Evolutionary conservation across 1,140 invertebrate genomes (phyloP).

Genomic region (Ruditapes philippinarum): DNA sequence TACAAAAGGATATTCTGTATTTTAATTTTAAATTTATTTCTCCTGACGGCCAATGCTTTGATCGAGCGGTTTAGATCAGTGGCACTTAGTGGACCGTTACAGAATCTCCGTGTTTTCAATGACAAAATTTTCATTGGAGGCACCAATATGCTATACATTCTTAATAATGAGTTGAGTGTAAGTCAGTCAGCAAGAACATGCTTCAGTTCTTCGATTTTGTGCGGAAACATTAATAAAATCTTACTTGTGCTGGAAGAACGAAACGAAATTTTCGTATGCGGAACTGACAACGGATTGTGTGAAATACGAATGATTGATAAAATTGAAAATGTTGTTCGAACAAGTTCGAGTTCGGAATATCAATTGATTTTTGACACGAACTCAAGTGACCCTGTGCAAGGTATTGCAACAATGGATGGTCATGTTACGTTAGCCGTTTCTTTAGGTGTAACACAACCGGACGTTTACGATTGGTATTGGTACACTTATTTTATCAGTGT

Average conservation of each 20-base stretch:
- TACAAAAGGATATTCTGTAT: not conserved
- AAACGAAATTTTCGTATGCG: not conserved
- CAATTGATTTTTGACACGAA: not conserved
- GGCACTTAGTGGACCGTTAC: not conserved
- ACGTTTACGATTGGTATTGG: not conserved
- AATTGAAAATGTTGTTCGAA: not conserved
- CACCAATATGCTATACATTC: not conserved
- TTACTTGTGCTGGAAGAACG: not conserved
- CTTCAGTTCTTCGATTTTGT: not conserved
- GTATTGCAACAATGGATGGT: not conserved
- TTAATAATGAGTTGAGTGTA: not conserved
- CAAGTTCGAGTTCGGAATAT: not conserved
- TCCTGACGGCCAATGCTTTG: not conserved
- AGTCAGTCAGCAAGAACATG: not conserved
- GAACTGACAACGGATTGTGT: conserved; percentile 29
- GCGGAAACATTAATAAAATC: conserved; percentile 7
- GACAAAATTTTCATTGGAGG: conserved; percentile 6
- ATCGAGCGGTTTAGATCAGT: not conserved
- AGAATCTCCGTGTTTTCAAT: not conserved
- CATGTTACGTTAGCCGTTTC: conserved; percentile 1
- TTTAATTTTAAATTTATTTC: not conserved
- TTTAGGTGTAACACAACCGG: no score
- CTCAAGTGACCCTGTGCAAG: not conserved
- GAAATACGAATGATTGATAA: not conserved
- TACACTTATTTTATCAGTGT: not conserved